phyloP scores from a whole-genome alignment of 2,113 vertebrate species.

The Tragulus kanchil region DNA sequence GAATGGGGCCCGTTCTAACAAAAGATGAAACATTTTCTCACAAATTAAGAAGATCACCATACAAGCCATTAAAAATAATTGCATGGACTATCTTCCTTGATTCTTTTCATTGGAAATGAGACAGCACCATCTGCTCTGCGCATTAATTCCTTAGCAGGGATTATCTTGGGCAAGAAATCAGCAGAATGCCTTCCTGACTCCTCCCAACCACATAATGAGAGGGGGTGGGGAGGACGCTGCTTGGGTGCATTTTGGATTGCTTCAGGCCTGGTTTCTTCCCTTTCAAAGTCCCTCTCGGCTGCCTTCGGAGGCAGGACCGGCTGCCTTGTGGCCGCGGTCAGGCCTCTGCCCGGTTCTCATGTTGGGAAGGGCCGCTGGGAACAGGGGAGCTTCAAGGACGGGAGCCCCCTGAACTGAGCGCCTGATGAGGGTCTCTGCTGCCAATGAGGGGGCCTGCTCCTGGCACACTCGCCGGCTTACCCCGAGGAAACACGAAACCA shows the following conservation, averaged over 20 bases:
- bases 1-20: constrained; percentile 84
- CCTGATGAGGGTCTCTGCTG: neutral
- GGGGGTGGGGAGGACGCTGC: constrained; percentile 79
- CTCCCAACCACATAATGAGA: constrained; percentile 86
- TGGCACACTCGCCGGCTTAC: neutral
- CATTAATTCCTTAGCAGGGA: constrained; percentile 90
- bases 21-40: constrained; percentile 89
- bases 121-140: constrained; percentile 89
- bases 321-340: neutral
- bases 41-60: constrained; percentile 90
- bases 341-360: neutral
- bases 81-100: constrained; percentile 89
- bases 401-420: neutral
- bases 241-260: constrained; percentile 84
- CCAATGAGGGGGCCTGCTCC: constrained; percentile 11
- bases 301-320: constrained; percentile 23
- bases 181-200: constrained; percentile 87
- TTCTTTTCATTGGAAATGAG: constrained; percentile 90
- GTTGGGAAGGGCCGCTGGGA: neutral
- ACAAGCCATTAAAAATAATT: constrained; percentile 92
- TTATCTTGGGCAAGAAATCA: constrained; percentile 90
- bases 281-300: constrained; percentile 63
- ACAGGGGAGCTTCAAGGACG: neutral
- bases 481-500: constrained; percentile 69
- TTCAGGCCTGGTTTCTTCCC: constrained; percentile 82